Evolutionary conservation across 2,888 invertebrate genomes (phyloP), one percentile per base, ranked within the genome.

Genomic region (Eugnorisma glareosa): DNA sequence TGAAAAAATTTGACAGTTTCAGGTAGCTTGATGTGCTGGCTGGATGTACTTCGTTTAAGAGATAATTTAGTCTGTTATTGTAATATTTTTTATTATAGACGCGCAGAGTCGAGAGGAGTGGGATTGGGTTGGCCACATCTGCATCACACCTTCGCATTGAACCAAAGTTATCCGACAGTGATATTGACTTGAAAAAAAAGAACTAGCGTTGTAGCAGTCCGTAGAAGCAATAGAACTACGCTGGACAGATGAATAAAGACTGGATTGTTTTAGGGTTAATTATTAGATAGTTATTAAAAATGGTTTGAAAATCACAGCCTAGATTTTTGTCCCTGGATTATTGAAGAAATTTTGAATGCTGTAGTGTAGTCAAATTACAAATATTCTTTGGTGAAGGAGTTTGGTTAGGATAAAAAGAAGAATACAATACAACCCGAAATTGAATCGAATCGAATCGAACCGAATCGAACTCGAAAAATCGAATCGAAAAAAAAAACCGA

Each of bases 1-100:
- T n/a, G n/a, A n/a, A n/a, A n/a, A n/a, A n/a, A n/a, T n/a, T n/a
- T n/a, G n/a, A n/a, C n/a, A n/a, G n/a, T n/a, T n/a, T n/a, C n/a
- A n/a, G n/a, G n/a, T n/a, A n/a, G n/a, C n/a, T n/a, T n/a, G n/a
- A n/a, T n/a, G n/a, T n/a, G n/a, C n/a, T n/a, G n/a, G n/a, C n/a
- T n/a, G n/a, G n/a, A n/a, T 24, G 48, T 54, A 54, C n/a, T 54
- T 54, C 15, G 24, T 51, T 11, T 51, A 28, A 57, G 28, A 28
- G 15, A 2, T 57, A 7, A 59, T 59, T 35, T 35, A 11, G 61
- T 61, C 1, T 59, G 4, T 61, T 61, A 21, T 18, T 61, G 59
- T 59, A 31, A 59, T 31, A 59, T 64, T 15, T 75, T n/a, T 63
- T 51, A 75, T 63, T 73, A 40, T 35, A 66, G 48, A 78, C 18